Evolutionary conservation across 2,113 vertebrate genomes (phyloP), one percentile per base, ranked within the genome.

Genomic region (Pavo muticus): DNA sequence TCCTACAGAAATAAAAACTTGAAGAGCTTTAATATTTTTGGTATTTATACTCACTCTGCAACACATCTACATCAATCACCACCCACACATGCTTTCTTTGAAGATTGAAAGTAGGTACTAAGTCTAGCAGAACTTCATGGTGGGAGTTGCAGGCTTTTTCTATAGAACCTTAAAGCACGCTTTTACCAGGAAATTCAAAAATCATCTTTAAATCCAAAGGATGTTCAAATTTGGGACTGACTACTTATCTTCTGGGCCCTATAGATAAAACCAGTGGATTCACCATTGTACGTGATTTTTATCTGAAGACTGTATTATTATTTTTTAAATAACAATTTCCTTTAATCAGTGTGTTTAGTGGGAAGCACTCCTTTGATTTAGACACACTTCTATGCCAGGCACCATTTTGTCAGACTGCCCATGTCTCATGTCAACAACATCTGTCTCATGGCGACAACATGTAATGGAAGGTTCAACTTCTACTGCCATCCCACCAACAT

Each of bases 41-140:
- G 80, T 87, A 82, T 65, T 84, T 68, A 85, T 63, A 84, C 74
- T 87, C 85, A 44, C 52, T 87, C 88, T 68, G 74, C 88, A 91
- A 89, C 87, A n/a, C n/a, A 54, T 95, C 93, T 94, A 71, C 89
- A 93, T 94, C 89, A 88, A 71, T 97, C 90, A 94, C 69, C 80
- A 89, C 96, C 93, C 88, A 95, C 95, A 1, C 13, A 8, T 7
- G 68, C 91, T 95, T 91, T 95, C 91, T 95, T 91, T 95, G 85
- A 96, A 93, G 92, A 87, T 83, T 78, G 68, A 93, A 91, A 91
- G 81, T 86, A 90, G 84, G 72, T 89, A 94, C 89, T 80, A 93
- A 88, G 94, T 92, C 91, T 94, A 93, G 89, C 85, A 93, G 92
- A 96, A 85, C 68, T 90, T 91, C 37, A 1, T 74, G 65, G 86